Evolutionary conservation across 2,888 invertebrate genomes (phyloP).

Genomic region (Phaonia tiefii): DNA sequence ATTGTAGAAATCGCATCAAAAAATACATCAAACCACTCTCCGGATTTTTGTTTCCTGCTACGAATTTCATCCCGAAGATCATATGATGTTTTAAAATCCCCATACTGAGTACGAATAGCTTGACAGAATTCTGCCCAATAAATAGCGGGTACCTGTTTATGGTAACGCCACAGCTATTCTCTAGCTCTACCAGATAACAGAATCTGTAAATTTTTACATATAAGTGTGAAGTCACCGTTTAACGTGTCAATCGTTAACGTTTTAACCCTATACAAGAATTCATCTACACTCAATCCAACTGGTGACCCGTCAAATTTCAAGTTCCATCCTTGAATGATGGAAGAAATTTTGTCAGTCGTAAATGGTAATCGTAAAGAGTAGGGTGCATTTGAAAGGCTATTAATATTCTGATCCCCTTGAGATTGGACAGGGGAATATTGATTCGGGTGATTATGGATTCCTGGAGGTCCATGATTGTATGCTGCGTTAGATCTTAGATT

Average conservation of each 20-base stretch:
- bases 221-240: constrained; percentile 23
- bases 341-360: too few species aligned
- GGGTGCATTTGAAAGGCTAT: not conserved
- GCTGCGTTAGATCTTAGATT: too few species aligned
- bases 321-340: constrained; percentile 23
- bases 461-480: too few species aligned
- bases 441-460: too few species aligned
- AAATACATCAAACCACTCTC: constrained; percentile 25
- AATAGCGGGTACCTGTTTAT: constrained; percentile 18
- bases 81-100: constrained; percentile 19
- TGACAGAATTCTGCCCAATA: constrained; percentile 36
- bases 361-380: not conserved
- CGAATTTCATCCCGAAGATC: constrained; percentile 29
- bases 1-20: constrained; percentile 36
- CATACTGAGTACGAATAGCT: not conserved
- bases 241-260: constrained; percentile 22
- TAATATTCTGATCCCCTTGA: not conserved
- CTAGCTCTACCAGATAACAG: not conserved
- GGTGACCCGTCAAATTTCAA: constrained; percentile 16
- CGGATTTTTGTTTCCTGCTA: constrained; percentile 28
- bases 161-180: constrained; percentile 45
- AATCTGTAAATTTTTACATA: too few species aligned
- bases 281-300: constrained; percentile 19
- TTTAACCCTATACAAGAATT: constrained; percentile 39
- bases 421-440: not conserved